Evolutionary conservation across 2,797 vertebrate genomes (phyloP), one percentile per base, ranked within the genome.

Genomic region (Peromyscus attwateri): DNA sequence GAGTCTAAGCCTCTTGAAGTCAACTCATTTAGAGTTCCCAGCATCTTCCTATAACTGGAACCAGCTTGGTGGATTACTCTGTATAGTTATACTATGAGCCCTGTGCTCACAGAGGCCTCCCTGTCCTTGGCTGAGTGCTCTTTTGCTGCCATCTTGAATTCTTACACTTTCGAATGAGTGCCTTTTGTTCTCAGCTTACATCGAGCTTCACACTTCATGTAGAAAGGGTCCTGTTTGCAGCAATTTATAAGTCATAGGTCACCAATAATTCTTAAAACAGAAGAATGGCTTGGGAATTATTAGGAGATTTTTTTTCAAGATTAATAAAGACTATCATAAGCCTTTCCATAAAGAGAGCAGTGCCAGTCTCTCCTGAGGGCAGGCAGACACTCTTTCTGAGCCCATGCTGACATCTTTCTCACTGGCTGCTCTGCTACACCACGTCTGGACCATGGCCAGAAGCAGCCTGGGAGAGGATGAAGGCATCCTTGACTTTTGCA

Each of bases 241-340:
- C 70, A 75, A 85, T 64, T n/a, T 62, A 8, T 6, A 5, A 37
- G 29, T 5, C 29, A 3, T 14, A 52, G 62, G 7, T 17, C 40
- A 73, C 25, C 98, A 0, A 79, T 99, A 99, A 96, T 98, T 99
- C 88, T 99, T 98, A 98, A 99, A 14, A 99, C 98, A 7, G 17
- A 87, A 87, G 25, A 66, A 87, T 40, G 10, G 7, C 21, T 76
- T 4, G 23, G 83, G 60, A 34, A 46, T 57, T 52, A 62, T 57
- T 0, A 57, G n/a, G 64, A 2, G 64, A 2, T 34, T 84, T 62
- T 64, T 46, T 70, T 31, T 27, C 64, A 81, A 43, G 23, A 87
- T 91, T 81, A 79, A 52, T 40, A 52, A 4, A 66, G 73, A 37
- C 60, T 34, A 23, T 46, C 21, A 21, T 6, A 6, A 52, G 34